Conservation (phyloP, 2,797 vertebrate species). For the Brachyalestes nurse region DNA sequence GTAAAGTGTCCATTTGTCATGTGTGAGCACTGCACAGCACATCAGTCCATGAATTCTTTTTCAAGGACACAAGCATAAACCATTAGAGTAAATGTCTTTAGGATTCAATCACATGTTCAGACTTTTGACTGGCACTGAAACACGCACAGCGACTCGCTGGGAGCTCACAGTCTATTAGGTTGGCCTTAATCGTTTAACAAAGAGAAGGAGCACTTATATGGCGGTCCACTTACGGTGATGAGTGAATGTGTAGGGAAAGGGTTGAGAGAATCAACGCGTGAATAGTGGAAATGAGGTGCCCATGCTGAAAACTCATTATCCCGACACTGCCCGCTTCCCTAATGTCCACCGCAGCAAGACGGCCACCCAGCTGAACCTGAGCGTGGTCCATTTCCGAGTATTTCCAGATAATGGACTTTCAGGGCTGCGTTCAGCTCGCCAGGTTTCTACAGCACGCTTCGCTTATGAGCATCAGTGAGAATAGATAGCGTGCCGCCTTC, state of each 20-base stretch:
- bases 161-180: no score
- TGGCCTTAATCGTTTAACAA: background rate
- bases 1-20: no score
- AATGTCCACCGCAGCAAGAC: background rate
- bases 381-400: background rate
- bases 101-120: no score
- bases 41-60: no score
- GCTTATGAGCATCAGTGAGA: slow-evolving; percentile 14
- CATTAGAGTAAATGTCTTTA: no score
- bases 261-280: background rate
- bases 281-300: background rate
- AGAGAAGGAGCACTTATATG: background rate
- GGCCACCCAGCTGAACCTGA: background rate
- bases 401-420: background rate
- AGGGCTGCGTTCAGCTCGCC: background rate
- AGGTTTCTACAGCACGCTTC: background rate
- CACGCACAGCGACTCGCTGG: background rate
- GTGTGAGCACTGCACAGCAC: no score
- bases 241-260: background rate
- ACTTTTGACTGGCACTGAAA: background rate
- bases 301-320: slow-evolving; percentile 1
- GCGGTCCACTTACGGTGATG: background rate
- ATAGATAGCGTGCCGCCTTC: slow-evolving; percentile 8
- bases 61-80: no score
- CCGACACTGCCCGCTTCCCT: background rate